Conservation (phyloP, 53 echinoderm and acorn worm species). For the Actinopyga echinites region DNA sequence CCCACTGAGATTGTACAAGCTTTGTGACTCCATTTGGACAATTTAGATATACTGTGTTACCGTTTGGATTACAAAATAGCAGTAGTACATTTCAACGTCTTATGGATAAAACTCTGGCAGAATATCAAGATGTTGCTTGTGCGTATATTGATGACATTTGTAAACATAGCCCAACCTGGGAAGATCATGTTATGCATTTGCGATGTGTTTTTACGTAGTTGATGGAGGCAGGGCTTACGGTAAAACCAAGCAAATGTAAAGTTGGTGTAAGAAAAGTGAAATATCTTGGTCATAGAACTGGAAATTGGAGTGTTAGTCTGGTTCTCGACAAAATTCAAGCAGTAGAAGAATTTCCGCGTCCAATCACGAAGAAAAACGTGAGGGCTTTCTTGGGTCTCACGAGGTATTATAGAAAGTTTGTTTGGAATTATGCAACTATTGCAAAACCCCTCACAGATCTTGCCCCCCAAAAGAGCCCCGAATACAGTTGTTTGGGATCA, state of each 20-base stretch:
- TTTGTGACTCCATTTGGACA: constrained; percentile 44
- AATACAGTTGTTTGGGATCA: no score
- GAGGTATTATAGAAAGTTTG: no score
- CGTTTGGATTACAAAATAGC: constrained; percentile 13
- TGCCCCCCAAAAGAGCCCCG: no score
- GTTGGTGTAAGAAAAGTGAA: background rate
- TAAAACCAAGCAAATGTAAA: background rate
- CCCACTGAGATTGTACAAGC: background rate
- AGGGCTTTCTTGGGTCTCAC: no score
- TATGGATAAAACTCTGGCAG: background rate
- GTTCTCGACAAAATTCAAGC: no score
- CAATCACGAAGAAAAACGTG: no score
- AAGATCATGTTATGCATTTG: background rate
- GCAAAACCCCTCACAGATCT: no score
- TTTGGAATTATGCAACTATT: no score
- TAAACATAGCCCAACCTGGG: background rate
- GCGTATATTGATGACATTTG: constrained; percentile 32
- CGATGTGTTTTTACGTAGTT: background rate
- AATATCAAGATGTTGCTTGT: background rate
- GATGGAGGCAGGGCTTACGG: no score
- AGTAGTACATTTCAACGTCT: constrained; percentile 12
- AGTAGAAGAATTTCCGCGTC: no score
- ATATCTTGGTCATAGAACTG: no score
- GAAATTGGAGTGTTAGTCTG: no score
- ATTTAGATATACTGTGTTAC: constrained; percentile 32